These are phyloP conservation scores for Agonopterix arenella DNA, from an alignment of 2,888 invertebrate species.

Conservation along the genomic window DNA sequence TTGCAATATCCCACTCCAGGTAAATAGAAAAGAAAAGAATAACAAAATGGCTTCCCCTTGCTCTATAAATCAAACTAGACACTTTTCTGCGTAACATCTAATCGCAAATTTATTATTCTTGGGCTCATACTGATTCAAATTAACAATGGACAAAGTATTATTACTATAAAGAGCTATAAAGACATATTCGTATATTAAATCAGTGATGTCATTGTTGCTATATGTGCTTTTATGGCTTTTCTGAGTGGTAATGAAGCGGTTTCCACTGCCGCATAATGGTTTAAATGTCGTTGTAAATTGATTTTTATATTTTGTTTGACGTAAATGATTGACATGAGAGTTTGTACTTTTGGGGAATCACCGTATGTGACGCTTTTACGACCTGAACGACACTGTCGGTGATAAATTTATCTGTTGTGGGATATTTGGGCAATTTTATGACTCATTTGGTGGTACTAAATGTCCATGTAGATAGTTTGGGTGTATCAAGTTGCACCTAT, in stretches of 20 bases:
- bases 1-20: slow-evolving; percentile 56
- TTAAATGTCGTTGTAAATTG: slow-evolving; percentile 58
- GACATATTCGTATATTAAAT: slow-evolving; percentile 51
- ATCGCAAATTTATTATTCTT: slow-evolving; percentile 70
- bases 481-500: slow-evolving; percentile 44
- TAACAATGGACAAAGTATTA: slow-evolving; percentile 70
- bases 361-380: slow-evolving; percentile 53
- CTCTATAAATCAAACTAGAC: slow-evolving; percentile 56
- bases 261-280: slow-evolving; percentile 56
- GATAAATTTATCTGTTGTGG: slow-evolving; percentile 69
- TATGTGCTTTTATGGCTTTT: slow-evolving; percentile 49
- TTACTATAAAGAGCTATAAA: slow-evolving; percentile 54
- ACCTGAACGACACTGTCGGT: slow-evolving; percentile 51
- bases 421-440: slow-evolving; percentile 71
- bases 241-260: slow-evolving; percentile 68
- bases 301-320: slow-evolving; percentile 77
- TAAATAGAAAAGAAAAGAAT: slow-evolving; percentile 42
- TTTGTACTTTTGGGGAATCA: slow-evolving; percentile 24
- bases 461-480: slow-evolving; percentile 42
- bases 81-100: slow-evolving; percentile 62
- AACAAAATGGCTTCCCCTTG: slow-evolving; percentile 49
- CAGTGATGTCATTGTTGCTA: slow-evolving; percentile 48
- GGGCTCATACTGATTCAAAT: slow-evolving; percentile 61
- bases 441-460: slow-evolving; percentile 66
- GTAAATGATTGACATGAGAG: slow-evolving; percentile 69